A percentile compares a stretch with the other conserved stretches of the same genome.
These are phyloP conservation scores for Climacteris rufus DNA, from an alignment of 2,113 vertebrate species.

Conservation along the genomic window DNA sequence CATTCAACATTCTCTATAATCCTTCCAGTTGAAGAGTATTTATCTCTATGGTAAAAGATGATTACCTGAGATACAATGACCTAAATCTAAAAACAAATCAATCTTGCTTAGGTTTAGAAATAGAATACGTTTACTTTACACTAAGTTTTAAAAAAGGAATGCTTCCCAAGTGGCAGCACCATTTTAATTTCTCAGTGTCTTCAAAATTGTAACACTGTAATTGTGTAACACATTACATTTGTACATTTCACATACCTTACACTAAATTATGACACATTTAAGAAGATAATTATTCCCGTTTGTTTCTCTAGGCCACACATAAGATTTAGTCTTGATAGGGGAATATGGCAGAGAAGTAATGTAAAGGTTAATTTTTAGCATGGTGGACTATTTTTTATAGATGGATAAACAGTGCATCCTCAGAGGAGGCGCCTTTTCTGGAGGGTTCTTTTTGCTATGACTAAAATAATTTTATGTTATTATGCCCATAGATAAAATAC, in stretches of 20 bases:
- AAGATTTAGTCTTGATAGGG: neutral
- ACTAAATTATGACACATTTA: neutral
- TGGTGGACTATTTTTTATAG: neutral
- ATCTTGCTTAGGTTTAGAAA: neutral
- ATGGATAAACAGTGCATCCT: neutral
- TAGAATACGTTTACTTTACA: neutral
- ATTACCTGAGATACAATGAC: neutral
- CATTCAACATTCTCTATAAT: neutral
- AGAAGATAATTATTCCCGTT: neutral
- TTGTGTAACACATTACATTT: neutral
- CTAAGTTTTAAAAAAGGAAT: neutral
- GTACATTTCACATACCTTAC: neutral
- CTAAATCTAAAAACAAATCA: neutral
- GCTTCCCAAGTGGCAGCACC: neutral
- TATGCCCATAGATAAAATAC: neutral
- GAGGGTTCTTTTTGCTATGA: neutral
- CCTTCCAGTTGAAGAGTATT: neutral
- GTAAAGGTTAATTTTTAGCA: neutral
- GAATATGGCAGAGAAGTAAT: neutral
- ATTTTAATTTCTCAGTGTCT: neutral
- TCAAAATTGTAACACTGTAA: neutral
- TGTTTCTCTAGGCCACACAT: neutral
- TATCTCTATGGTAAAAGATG: neutral
- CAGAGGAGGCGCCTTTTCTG: neutral
- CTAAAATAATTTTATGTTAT: neutral